phyloP scores from a whole-genome alignment of 2,888 invertebrate genomes.

The Dicranocentrus wangi region DNA sequence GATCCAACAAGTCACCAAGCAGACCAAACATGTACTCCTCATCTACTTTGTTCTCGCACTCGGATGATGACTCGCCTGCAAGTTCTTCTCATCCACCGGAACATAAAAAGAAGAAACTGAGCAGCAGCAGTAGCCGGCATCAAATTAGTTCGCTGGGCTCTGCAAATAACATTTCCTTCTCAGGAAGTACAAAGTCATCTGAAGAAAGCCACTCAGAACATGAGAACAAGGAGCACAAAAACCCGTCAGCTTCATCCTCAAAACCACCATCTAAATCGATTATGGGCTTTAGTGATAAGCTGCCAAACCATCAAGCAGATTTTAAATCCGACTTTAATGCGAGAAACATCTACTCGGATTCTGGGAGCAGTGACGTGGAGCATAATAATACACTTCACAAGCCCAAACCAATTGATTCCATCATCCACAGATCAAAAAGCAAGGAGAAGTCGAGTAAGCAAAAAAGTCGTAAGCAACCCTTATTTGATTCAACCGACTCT shows the following conservation, averaged over 20 bases:
- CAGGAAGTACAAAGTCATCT: slow-evolving; percentile 65
- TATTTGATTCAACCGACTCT: slow-evolving; percentile 71
- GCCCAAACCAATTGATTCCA: neutral
- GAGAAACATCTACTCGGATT: slow-evolving; percentile 69
- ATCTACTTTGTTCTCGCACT: slow-evolving; percentile 68
- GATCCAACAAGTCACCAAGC: slow-evolving; percentile 57
- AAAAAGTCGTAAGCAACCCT: slow-evolving; percentile 67
- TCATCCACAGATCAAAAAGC: slow-evolving; percentile 46
- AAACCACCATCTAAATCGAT: slow-evolving; percentile 17
- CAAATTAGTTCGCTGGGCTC: slow-evolving; percentile 53
- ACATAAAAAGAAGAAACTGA: slow-evolving; percentile 70
- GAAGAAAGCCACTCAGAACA: slow-evolving; percentile 68
- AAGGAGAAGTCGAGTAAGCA: slow-evolving; percentile 66
- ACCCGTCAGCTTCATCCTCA: slow-evolving; percentile 38
- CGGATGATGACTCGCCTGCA: slow-evolving; percentile 69
- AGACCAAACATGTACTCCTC: slow-evolving; percentile 58
- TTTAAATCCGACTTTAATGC: slow-evolving; percentile 62
- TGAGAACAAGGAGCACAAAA: slow-evolving; percentile 48
- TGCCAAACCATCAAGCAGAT: slow-evolving; percentile 57
- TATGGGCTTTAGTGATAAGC: slow-evolving; percentile 51
- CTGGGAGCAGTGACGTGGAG: slow-evolving; percentile 67
- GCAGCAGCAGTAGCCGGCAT: slow-evolving; percentile 63
- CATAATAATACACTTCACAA: slow-evolving; percentile 32
- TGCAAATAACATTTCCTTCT: slow-evolving; percentile 53
- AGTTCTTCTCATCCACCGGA: slow-evolving; percentile 62